A percentile compares a stretch with the other conserved stretches of the same genome.
Conservation (phyloP, 2,888 invertebrate species). For the Hypsopygia costalis region DNA sequence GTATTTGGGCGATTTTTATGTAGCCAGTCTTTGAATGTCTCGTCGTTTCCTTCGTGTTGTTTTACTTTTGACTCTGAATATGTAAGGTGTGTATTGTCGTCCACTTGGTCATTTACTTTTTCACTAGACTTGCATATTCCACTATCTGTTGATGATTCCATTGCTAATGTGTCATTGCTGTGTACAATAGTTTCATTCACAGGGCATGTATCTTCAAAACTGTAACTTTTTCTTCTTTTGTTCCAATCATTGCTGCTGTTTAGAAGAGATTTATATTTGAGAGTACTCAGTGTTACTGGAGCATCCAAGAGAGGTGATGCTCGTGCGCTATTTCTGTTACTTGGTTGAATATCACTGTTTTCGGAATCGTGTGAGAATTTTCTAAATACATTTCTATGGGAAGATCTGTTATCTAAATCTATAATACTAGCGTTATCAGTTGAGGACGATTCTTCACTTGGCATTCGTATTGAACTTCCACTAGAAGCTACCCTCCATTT, state of each 20-base stretch:
- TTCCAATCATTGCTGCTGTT: constrained; percentile 83
- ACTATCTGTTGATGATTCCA: constrained; percentile 89
- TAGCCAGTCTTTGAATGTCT: constrained; percentile 67
- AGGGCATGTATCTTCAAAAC: constrained; percentile 80
- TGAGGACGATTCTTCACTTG: constrained; percentile 78
- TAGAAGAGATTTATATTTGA: constrained; percentile 65
- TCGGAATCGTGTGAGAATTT: constrained; percentile 62
- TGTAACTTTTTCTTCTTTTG: constrained; percentile 87
- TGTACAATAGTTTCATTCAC: constrained; percentile 48
- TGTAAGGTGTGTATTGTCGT: constrained; percentile 34
- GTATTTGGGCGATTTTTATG: constrained; percentile 50
- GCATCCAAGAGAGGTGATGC: constrained; percentile 60
- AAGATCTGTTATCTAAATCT: constrained; percentile 54
- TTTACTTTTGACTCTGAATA: constrained; percentile 34
- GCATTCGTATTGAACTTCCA: constrained; percentile 84
- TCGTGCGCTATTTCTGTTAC: constrained; percentile 41
- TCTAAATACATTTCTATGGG: constrained; percentile 43
- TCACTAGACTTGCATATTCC: constrained; percentile 88
- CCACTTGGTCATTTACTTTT: constrained; percentile 68
- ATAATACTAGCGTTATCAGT: constrained; percentile 70
- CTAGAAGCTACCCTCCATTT: constrained; percentile 85
- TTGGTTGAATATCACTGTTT: constrained; percentile 47
- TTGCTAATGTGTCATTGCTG: constrained; percentile 73
- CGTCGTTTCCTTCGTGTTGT: constrained; percentile 40
- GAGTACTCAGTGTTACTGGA: constrained; percentile 57